Percentiles rank a stretch among this genome's conserved stretches.
Conservation (phyloP, 2,113 vertebrate genomes). For the Phaetusa simplex region DNA sequence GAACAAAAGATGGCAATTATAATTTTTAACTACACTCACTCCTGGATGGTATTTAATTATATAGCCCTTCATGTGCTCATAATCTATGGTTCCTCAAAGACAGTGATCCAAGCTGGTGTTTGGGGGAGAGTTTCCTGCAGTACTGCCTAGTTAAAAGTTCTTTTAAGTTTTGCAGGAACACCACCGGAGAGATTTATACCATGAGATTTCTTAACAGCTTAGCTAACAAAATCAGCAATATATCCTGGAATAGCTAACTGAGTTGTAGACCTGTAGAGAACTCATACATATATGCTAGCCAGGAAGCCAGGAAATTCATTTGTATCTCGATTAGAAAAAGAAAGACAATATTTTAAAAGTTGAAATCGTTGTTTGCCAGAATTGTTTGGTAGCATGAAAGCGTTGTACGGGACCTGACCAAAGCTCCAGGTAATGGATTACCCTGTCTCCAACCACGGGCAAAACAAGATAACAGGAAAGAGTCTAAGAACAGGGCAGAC, state of each 20-base stretch:
- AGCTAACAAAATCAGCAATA: background rate
- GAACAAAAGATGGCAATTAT: background rate
- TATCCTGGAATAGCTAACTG: background rate
- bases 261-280: background rate
- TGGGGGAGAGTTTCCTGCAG: background rate
- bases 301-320: background rate
- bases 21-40: background rate
- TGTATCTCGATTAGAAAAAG: background rate
- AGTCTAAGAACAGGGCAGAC: background rate
- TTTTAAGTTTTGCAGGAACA: background rate
- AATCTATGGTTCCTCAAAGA: background rate
- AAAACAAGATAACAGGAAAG: background rate
- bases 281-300: background rate
- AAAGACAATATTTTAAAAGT: background rate
- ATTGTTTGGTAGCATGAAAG: background rate
- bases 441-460: background rate
- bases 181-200: background rate
- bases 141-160: background rate
- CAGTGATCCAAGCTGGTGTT: background rate
- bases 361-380: background rate
- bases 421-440: background rate
- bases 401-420: background rate
- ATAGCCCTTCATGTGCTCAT: background rate
- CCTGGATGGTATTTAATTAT: background rate
- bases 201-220: background rate